These are phyloP conservation scores for Columba janthina DNA, from an alignment of 2,113 vertebrate species.

Conservation along the genomic window DNA sequence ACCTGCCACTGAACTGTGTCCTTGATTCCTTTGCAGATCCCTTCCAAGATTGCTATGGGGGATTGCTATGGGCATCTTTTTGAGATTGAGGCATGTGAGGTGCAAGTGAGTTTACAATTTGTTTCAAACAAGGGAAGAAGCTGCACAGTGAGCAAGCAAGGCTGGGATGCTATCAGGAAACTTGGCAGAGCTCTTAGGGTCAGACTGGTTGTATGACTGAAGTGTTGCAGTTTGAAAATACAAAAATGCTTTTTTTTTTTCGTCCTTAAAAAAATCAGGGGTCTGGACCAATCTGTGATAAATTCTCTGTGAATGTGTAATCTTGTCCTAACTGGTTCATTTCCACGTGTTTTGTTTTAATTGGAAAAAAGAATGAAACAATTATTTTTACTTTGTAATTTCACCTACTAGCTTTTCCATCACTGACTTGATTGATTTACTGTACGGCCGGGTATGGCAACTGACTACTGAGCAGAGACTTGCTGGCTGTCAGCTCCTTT, in stretches of 20 bases:
- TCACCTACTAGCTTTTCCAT: background rate
- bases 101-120: background rate
- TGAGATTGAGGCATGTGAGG: background rate
- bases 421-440: background rate
- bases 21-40: background rate
- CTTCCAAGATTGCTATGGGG: background rate
- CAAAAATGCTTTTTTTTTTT: background rate
- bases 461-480: background rate
- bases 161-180: background rate
- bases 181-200: background rate
- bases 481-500: background rate
- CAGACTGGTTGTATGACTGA: background rate
- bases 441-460: rapidly evolving
- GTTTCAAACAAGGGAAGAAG: background rate
- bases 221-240: background rate
- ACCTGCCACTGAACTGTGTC: background rate
- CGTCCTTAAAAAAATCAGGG: background rate
- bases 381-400: background rate
- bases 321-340: background rate
- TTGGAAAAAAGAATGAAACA: background rate
- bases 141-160: background rate
- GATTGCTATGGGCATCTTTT: background rate
- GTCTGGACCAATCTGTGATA: background rate
- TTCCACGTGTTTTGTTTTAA: background rate
- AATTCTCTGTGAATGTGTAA: rapidly evolving